phyloP scores from a whole-genome alignment of 2,888 invertebrate species.

The Netelia virgata region DNA sequence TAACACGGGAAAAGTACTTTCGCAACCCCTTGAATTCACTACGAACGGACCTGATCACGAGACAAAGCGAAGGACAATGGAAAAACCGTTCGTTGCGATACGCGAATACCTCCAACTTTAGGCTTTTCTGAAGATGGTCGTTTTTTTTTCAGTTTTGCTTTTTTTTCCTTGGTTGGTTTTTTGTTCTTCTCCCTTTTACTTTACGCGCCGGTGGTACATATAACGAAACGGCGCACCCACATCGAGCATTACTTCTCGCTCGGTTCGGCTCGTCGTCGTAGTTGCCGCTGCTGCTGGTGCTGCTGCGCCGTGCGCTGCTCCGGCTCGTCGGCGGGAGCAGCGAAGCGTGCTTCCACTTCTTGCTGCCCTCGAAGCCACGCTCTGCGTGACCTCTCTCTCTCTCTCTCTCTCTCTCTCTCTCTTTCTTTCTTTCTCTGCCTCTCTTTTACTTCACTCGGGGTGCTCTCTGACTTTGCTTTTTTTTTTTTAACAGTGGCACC shows the following conservation, averaged over 20 bases:
- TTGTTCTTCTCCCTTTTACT: constrained; percentile 5
- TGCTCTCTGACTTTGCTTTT: constrained; percentile 50
- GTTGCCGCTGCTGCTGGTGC: constrained; percentile 38
- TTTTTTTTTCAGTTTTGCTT: constrained; percentile 27
- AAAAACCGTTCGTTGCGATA: constrained; percentile 4
- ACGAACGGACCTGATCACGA: background rate
- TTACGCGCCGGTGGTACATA: constrained; percentile 38
- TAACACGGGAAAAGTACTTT: background rate
- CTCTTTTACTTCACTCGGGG: constrained; percentile 32
- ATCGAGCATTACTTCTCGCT: constrained; percentile 66
- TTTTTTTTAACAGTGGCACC: constrained; percentile 17
- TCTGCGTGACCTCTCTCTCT: constrained; percentile 79
- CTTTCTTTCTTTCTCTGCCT: constrained; percentile 40
- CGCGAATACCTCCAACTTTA: constrained; percentile 14
- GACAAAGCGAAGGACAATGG: no score
- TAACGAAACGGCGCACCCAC: constrained; percentile 65
- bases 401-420: constrained; percentile 56
- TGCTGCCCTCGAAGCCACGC: constrained; percentile 77
- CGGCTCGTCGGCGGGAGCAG: constrained; percentile 78
- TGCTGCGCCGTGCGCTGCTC: constrained; percentile 54
- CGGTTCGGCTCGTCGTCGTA: constrained; percentile 68
- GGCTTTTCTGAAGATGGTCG: background rate
- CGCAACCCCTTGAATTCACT: background rate
- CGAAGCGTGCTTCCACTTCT: constrained; percentile 84
- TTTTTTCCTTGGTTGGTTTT: background rate